Conservation (phyloP, 1,140 invertebrate genomes). For the Drosophila fuyamai region DNA sequence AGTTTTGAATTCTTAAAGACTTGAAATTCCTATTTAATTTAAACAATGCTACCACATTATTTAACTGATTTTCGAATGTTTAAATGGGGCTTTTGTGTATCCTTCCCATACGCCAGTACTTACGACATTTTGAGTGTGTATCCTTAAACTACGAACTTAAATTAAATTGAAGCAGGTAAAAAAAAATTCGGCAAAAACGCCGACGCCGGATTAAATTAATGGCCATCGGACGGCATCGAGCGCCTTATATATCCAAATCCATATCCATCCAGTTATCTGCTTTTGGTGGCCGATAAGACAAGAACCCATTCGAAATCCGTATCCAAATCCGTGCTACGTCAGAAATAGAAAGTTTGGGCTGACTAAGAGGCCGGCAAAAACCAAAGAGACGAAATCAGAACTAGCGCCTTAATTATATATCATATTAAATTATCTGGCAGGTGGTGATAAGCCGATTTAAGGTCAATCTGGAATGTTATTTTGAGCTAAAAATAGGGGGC, state of each 20-base stretch:
- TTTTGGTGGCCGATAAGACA: constrained; percentile 23
- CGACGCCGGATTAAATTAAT: constrained; percentile 5
- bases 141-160: constrained; percentile 39
- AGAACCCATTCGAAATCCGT: constrained; percentile 11
- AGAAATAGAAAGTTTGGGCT: constrained; percentile 38
- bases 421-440: constrained; percentile 7
- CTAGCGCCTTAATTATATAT: constrained; percentile 40
- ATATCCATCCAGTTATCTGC: constrained; percentile 24
- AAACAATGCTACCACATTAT: no score
- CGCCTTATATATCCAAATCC: constrained; percentile 33
- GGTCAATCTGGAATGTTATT: constrained; percentile 36
- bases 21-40: no score
- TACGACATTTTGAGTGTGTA: constrained; percentile 54
- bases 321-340: constrained; percentile 32
- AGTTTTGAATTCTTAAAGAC: no score
- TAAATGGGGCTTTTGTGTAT: no score
- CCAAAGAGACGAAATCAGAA: constrained; percentile 42
- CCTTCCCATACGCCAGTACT: constrained; percentile 16
- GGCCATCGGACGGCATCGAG: constrained; percentile 7
- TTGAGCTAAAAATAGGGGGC: constrained; percentile 24
- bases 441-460: constrained; percentile 32
- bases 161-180: constrained; percentile 8
- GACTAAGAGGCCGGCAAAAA: constrained; percentile 51
- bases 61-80: no score
- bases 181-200: neutral